Conservation (phyloP, 1,140 invertebrate species). For the Stegodyphus mimosarum region DNA sequence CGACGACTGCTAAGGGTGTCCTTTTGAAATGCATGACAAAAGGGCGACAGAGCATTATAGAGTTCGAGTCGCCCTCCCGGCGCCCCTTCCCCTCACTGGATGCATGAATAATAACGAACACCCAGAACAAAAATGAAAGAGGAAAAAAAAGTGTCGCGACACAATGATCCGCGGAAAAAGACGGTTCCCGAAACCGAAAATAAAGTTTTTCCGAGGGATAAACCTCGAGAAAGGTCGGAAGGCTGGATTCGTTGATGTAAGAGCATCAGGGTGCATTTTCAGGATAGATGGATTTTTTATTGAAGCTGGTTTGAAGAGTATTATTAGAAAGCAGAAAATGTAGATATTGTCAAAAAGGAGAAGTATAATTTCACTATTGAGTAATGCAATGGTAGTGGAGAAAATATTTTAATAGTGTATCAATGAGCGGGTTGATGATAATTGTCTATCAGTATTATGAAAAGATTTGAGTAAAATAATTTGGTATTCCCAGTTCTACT, state of each 20-base stretch:
- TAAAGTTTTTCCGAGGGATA: not conserved
- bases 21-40: conserved; percentile 46
- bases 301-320: not conserved
- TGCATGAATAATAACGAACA: conserved; percentile 23
- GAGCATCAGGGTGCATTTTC: not conserved
- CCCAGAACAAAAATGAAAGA: too few relatives aligned
- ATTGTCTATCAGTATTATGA: too few relatives aligned
- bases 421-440: too few relatives aligned
- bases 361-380: too few relatives aligned
- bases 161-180: not conserved
- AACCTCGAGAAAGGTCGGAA: not conserved
- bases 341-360: too few relatives aligned
- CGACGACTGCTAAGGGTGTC: conserved; percentile 18
- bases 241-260: not conserved
- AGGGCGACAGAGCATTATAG: conserved; percentile 41
- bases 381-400: too few relatives aligned
- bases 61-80: not conserved
- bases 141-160: not conserved
- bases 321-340: too few relatives aligned
- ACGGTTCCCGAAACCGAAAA: not conserved
- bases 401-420: too few relatives aligned
- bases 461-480: too few relatives aligned
- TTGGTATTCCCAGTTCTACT: too few relatives aligned
- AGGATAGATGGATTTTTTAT: conserved; percentile 17
- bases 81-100: not conserved